These are phyloP conservation scores for Halcyon badia DNA, from an alignment of 2,797 vertebrate species.

Conservation along the genomic window DNA sequence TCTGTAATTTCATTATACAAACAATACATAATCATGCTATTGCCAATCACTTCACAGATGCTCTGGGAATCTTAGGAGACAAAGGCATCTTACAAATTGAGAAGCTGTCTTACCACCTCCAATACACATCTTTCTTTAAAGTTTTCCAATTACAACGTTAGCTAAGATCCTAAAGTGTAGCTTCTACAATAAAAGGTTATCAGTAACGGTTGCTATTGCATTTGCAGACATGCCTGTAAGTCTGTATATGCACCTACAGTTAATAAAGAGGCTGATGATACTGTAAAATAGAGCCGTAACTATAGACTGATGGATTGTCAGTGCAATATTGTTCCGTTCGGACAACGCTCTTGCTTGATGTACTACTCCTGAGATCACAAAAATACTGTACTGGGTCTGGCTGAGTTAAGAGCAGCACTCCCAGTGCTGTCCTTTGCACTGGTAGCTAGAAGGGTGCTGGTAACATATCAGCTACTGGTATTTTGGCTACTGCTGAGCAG, in stretches of 20 bases:
- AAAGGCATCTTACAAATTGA: not conserved
- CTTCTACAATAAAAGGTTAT: not conserved
- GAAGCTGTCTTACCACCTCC: not conserved
- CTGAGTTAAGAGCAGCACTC: not conserved
- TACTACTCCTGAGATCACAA: not conserved
- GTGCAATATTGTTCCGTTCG: not conserved
- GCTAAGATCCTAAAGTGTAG: not conserved
- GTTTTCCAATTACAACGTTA: not conserved
- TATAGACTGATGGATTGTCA: not conserved
- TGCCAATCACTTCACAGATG: not conserved
- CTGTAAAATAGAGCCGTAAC: not conserved
- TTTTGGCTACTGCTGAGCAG: not conserved
- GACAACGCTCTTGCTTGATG: not conserved
- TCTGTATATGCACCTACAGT: not conserved
- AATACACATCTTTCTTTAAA: not conserved
- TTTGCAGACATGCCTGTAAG: not conserved
- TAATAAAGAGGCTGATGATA: not conserved
- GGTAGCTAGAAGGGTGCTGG: not conserved
- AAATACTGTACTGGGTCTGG: not conserved
- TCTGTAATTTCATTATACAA: not conserved
- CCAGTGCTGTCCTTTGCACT: not conserved
- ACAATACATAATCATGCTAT: not conserved
- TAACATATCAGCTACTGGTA: not conserved
- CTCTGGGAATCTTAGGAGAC: not conserved
- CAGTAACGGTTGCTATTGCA: not conserved